Base-by-base conservation (phyloP, 2,888 invertebrate genomes). In the Cataglyphis rosenhaueri region DNA sequence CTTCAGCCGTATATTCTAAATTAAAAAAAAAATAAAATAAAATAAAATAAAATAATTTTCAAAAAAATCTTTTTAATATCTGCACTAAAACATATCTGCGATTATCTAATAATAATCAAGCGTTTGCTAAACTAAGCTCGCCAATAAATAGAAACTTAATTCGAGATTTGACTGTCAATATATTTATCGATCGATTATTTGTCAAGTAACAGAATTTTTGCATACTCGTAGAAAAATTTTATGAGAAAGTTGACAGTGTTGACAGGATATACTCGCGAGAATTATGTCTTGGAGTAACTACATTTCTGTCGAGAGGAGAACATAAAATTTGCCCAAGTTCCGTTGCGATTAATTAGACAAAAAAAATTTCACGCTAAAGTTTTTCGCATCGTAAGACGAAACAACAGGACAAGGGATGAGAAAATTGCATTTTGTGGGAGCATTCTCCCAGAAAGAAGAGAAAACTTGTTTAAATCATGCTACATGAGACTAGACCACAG, bases 391-490 rank as follows among this genome's bases (percentile, higher is more conserved):
- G 71, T 32, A n/a, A 52, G 66, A 55, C 29, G 38, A 25, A 18
- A 44, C 41, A 59, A 32, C 44, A 25, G 10, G 64, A 52, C 52
- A 38, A 38, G 38, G 41, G 32, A 35, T 21, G 32, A 10, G 73
- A 21, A 18, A 18, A 35, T 71, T n/a, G 44, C 71, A 71, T 71
- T 79, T 79, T 70, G 44, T 18, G 35, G 29, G 41, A 35, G 44
- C 44, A n/a, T 44, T 35, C 44, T 44, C 44, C 18, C 44, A 44
- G 78, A 71, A 48, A 71, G 35, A 25, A 59, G 59, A 79, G 59
- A n/a, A 71, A 71, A 71, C 73, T 71, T 79, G 78, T 71, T 79
- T 71, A 79, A 79, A 78, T 78, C 57, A 59, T 44, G 70, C 71
- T 32, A 71, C 73, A 18, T 44, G 78, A 79, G 71, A 78, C 71